Conservation (phyloP, 2,797 vertebrate species). For the Nothura maculosa region DNA sequence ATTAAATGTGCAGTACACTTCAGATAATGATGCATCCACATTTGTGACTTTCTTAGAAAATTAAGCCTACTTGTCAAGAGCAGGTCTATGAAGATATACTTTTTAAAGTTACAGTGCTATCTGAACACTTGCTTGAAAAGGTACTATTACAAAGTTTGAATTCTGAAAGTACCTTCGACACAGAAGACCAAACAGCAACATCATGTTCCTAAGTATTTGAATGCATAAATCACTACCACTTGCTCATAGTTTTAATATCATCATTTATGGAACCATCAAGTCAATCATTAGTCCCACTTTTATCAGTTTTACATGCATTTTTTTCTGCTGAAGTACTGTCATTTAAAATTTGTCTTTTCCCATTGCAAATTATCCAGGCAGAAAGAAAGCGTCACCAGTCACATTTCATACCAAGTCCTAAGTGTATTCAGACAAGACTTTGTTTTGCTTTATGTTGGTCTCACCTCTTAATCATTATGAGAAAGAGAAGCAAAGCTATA, state of each 20-base stretch:
- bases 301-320: not conserved
- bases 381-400: not conserved
- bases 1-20: not conserved
- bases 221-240: not conserved
- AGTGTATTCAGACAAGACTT: not conserved
- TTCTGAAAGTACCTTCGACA: not conserved
- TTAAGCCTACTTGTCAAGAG: constrained; percentile 31
- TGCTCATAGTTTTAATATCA: not conserved
- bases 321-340: not conserved
- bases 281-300: constrained; percentile 5
- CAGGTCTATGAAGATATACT: not conserved
- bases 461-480: not conserved
- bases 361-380: not conserved
- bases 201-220: not conserved
- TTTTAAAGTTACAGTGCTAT: constrained; percentile 16
- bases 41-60: constrained; percentile 46
- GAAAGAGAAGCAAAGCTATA: not conserved
- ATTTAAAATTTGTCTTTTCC: constrained; percentile 21
- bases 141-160: not conserved
- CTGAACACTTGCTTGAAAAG: constrained; percentile 11
- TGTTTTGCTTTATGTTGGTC: not conserved
- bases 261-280: not conserved
- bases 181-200: not conserved
- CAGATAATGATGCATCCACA: constrained; percentile 36
- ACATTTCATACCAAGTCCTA: not conserved